Evolutionary conservation across 2,113 vertebrate species (phyloP).

Genomic region (Cyrtonyx montezumae): DNA sequence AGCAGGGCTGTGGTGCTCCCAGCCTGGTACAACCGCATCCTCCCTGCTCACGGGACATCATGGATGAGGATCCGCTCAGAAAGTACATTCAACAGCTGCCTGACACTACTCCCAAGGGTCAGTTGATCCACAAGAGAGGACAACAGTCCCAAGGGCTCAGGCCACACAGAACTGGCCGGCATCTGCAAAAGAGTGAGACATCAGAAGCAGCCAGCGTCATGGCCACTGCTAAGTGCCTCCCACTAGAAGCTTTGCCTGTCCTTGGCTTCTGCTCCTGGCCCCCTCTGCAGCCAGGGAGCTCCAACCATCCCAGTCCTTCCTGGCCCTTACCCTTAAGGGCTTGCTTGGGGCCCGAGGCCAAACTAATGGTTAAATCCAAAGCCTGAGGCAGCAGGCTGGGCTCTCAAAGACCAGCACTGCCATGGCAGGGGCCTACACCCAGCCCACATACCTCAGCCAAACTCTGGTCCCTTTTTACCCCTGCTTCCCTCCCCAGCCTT

Average conservation of each 20-base stretch:
- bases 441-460: rapidly evolving
- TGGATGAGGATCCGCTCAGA: rapidly evolving
- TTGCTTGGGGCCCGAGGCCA: rapidly evolving
- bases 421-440: rapidly evolving
- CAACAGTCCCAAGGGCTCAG: no score
- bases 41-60: not conserved
- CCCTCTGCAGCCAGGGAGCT: not conserved
- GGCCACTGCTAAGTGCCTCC: not conserved
- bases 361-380: not conserved
- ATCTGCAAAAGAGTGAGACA: not conserved
- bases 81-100: not conserved
- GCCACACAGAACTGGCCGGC: not conserved
- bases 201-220: no score
- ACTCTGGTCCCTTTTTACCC: not conserved
- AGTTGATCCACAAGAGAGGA: rapidly evolving
- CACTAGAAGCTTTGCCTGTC: not conserved
- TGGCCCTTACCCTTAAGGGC: not conserved
- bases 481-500: not conserved
- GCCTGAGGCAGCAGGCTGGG: rapidly evolving
- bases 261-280: not conserved
- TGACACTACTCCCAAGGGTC: not conserved
- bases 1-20: not conserved
- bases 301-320: not conserved
- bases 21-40: not conserved
- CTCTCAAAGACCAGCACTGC: rapidly evolving